Evolutionary conservation across 2,797 vertebrate species (phyloP).

Genomic region (Alcedo atthis): DNA sequence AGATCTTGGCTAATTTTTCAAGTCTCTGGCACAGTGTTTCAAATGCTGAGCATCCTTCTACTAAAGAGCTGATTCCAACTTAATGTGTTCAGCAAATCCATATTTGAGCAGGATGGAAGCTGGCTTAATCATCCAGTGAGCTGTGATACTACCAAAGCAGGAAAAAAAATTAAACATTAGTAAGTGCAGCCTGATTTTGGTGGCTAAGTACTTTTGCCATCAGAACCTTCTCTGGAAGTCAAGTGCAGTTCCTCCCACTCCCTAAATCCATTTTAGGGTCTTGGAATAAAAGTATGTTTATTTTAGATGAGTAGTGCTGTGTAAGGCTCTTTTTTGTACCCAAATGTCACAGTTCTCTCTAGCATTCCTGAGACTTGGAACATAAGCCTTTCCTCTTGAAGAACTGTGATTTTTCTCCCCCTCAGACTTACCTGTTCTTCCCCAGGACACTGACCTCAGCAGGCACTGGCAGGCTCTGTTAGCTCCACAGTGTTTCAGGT

Average conservation of each 20-base stretch:
- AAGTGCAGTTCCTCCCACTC: background rate
- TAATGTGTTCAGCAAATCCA: background rate
- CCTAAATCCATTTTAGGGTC: background rate
- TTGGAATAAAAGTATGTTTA: background rate
- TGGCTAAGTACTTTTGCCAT: background rate
- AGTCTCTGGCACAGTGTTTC: slow-evolving; percentile 19
- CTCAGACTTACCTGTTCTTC: background rate
- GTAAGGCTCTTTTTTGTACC: background rate
- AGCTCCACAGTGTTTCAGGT: background rate
- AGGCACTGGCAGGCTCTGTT: background rate
- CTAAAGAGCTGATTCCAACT: background rate
- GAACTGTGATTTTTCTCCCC: background rate
- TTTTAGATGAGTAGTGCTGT: background rate
- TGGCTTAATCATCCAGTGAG: background rate
- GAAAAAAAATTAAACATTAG: background rate
- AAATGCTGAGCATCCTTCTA: background rate
- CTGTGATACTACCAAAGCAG: background rate
- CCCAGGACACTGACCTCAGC: background rate
- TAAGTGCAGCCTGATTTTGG: background rate
- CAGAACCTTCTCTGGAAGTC: background rate
- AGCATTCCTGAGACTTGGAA: slow-evolving; percentile 9
- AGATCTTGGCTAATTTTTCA: slow-evolving; percentile 4
- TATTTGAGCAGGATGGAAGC: background rate
- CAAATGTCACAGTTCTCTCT: background rate
- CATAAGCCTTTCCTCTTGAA: background rate